Evolutionary conservation across 2,797 vertebrate species (phyloP), one percentile per base, ranked within the genome.

Genomic region (Nasua narica): DNA sequence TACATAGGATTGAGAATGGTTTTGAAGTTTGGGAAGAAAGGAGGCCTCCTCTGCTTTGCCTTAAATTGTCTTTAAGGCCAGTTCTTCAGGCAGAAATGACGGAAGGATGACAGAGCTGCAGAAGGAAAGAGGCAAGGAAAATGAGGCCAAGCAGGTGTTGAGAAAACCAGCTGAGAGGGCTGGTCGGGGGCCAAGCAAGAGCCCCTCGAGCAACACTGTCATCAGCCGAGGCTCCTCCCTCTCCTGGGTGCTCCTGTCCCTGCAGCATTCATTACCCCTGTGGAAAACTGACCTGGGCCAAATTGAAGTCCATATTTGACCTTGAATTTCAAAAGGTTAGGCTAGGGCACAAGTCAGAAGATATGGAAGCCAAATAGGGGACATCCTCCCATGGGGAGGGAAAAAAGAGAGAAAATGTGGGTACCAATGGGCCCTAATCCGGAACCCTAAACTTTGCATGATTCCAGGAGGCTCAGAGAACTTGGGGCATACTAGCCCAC

Each of bases 171-270:
- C 13, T 0, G 0, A 27, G 40, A 32, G 77, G 19, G 7, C 3
- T 27, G 0, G 1, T 0, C 6, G 8, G 25, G 23, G 0, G 0
- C 81, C 14, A 16, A 2, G 43, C 0, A 2, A 13, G 15, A 32
- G 70, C 0, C 3, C 78, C 43, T 40, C 0, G 0, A 5, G 1
- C 9, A 46, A 1, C 0, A 1, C 25, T 11, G 3, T 32, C 25
- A 4, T 50, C 76, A 2, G 1, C 2, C 10, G 8, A 32, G 46
- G 7, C 85, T 46, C 19, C 19, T 16, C 37, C 35, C 40, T 0
- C 46, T n/a, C 14, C 43, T 19, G 9, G 2, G 21, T 21, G 35
- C 16, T 13, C 70, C 19, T 3, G 13, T 2, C 1, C 62, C 35
- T 19, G 21, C 0, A 9, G 52, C 8, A 7, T 7, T 37, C n/a